phyloP scores from a whole-genome alignment of 1,140 invertebrate genomes.

The Babylonia areolata region DNA sequence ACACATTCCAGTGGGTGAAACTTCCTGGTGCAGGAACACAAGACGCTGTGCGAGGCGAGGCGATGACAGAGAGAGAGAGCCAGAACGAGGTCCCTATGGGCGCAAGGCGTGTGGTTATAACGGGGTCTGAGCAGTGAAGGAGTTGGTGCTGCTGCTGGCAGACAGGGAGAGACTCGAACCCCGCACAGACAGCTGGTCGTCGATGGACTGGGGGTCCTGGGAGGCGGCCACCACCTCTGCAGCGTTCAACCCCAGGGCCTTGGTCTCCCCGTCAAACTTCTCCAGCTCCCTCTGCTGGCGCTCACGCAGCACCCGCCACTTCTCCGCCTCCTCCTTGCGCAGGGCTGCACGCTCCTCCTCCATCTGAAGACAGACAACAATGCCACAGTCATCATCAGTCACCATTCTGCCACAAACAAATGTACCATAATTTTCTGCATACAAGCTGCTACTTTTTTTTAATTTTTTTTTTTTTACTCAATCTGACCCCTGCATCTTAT shows the following conservation, averaged over 20 bases:
- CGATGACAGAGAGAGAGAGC: constrained; percentile 4
- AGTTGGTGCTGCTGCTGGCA: constrained; percentile 90
- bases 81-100: background rate
- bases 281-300: constrained; percentile 92
- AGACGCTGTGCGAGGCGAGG: background rate
- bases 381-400: too few relatives aligned
- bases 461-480: too few relatives aligned
- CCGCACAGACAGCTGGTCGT: constrained; percentile 84
- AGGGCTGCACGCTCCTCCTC: constrained; percentile 93
- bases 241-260: constrained; percentile 90
- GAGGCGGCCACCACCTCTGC: constrained; percentile 92
- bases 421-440: too few relatives aligned
- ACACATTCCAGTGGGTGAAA: too few relatives aligned
- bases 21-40: too few relatives aligned
- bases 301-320: constrained; percentile 91
- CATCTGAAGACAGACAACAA: constrained; percentile 90
- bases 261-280: constrained; percentile 95
- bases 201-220: constrained; percentile 88
- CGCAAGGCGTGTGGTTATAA: constrained; percentile 43
- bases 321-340: constrained; percentile 90
- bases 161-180: constrained; percentile 95
- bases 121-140: constrained; percentile 65
- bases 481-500: too few relatives aligned
- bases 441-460: too few relatives aligned
- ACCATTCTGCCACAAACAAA: too few relatives aligned